These are phyloP conservation scores for Drosophila dives DNA, from an alignment of 2,888 invertebrate species.

Conservation along the genomic window DNA sequence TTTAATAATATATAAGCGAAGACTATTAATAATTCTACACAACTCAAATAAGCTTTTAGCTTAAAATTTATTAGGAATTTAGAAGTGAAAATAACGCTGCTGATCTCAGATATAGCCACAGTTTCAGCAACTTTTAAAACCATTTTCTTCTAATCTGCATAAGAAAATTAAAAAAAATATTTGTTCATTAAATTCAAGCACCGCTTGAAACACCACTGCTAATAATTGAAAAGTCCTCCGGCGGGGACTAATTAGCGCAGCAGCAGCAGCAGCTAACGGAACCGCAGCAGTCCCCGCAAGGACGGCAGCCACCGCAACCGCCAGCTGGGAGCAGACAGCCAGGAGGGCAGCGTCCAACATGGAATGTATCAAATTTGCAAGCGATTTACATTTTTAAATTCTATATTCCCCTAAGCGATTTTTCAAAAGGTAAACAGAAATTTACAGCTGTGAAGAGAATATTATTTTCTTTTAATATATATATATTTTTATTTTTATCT, in stretches of 20 bases:
- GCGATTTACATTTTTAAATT: slow-evolving; percentile 42
- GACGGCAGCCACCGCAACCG: slow-evolving; percentile 10
- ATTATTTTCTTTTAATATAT: not conserved
- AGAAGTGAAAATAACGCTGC: not conserved
- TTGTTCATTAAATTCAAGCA: not conserved
- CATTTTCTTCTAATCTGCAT: not conserved
- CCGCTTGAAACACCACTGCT: not conserved
- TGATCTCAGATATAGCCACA: slow-evolving; percentile 10
- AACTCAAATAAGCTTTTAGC: not conserved
- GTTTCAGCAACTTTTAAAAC: not conserved
- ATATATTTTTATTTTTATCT: not conserved
- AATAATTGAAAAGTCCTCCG: not conserved
- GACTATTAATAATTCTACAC: not conserved
- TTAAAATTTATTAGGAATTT: not conserved
- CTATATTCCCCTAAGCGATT: not conserved
- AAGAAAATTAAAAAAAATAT: not conserved
- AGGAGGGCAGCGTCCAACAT: slow-evolving; percentile 66
- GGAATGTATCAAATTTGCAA: slow-evolving; percentile 65
- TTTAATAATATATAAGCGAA: not conserved
- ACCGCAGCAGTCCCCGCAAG: slow-evolving; percentile 20
- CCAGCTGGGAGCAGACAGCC: slow-evolving; percentile 42
- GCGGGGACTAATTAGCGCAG: slow-evolving; percentile 1
- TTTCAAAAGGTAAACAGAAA: not conserved
- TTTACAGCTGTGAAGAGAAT: not conserved
- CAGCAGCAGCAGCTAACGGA: slow-evolving; percentile 18